Conservation (phyloP, 2,888 invertebrate genomes). For the Muschampia plurimacula region DNA sequence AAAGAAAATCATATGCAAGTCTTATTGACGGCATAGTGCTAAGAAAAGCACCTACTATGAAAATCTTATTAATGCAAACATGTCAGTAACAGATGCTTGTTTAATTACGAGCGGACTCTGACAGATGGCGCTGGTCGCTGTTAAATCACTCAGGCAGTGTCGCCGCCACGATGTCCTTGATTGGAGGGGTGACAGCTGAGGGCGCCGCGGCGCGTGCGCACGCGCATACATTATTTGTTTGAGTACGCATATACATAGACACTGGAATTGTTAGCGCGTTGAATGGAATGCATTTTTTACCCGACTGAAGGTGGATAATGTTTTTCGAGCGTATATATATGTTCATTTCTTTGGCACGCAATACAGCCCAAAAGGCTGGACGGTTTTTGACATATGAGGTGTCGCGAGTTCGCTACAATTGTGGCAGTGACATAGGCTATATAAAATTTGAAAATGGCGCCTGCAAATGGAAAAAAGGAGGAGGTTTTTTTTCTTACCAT, state of each 20-base stretch:
- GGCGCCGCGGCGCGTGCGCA: constrained; percentile 32
- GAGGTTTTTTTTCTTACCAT: no score
- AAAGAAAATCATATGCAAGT: no score
- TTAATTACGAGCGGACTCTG: constrained; percentile 44
- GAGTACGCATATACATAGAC: neutral
- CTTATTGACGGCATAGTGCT: no score
- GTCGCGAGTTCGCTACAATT: no score
- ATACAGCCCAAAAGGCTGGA: no score
- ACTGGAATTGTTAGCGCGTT: neutral
- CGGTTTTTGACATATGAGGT: no score
- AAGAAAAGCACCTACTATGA: neutral
- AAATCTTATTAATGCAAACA: neutral
- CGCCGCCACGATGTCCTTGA: constrained; percentile 17
- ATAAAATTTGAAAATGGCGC: no score
- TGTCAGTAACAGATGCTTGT: constrained; percentile 42
- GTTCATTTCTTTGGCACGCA: no score
- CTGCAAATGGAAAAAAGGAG: no score
- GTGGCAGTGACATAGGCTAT: no score
- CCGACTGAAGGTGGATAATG: no score
- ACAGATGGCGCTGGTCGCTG: constrained; percentile 40
- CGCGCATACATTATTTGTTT: neutral
- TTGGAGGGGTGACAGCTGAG: constrained; percentile 21
- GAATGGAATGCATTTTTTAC: neutral
- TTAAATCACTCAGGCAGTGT: constrained; percentile 45
- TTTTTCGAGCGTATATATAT: no score